Evolutionary conservation across 2,888 invertebrate species (phyloP), one percentile per base, ranked within the genome.

Genomic region (Limenitis camilla): DNA sequence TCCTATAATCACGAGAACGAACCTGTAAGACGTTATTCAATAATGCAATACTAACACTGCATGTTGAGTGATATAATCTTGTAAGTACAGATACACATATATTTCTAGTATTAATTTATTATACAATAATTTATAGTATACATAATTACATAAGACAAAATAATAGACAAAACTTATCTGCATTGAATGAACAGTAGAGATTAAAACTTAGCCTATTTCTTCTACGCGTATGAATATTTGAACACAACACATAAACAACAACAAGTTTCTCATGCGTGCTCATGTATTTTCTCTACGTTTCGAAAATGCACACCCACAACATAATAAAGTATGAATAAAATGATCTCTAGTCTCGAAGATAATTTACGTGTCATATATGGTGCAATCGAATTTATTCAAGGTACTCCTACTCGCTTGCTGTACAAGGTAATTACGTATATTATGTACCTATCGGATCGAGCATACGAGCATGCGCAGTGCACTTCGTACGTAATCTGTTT

Each of bases 361-460:
- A 56, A 41, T 48, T 53, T 41, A 51, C 50, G 50, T 39, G 39
- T 48, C 49, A 42, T 40, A 51, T 49, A 40, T 52, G 47, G 40
- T 45, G 46, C 45, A 53, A 52, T 56, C 48, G 32, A 42, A 45
- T 43, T 47, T 42, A 43, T 55, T 44, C 40, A 40, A 29, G 11
- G 29, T 51, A 46, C 46, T 50, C 46, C 45, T 50, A 50, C 56
- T 42, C 44, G 40, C 36, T 41, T 19, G n/a, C 33, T 36, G 45
- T 53, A 35, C 39, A 42, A 51, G 44, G 50, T 55, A 55, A 55
- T 58, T 53, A 48, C 30, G 19, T 31, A 46, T 11, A 33, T 11
- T 43, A 40, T 47, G 35, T 40, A 56, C 43, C 43, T 45, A 44
- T 39, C 33, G 41, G 19, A 38, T 45, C 19, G 19, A 19, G 19